phyloP scores from a whole-genome alignment of 1,140 invertebrate species.

The Hesperophylax magnus region DNA sequence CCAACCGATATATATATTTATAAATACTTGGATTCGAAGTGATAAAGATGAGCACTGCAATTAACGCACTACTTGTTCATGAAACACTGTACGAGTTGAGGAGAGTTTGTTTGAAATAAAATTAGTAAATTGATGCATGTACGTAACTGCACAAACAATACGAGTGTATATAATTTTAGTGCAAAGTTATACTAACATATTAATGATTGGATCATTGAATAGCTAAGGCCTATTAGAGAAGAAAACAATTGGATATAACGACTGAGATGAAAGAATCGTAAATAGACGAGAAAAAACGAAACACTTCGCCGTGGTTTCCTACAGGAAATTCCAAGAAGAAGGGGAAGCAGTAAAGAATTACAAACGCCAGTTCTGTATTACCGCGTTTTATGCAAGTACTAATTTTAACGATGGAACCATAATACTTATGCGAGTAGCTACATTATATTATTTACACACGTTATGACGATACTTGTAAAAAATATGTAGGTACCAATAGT shows the following conservation, averaged over 20 bases:
- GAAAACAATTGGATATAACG: conserved; percentile 13
- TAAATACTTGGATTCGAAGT: not conserved
- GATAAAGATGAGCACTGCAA: too few relatives aligned
- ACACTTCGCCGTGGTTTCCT: conserved; percentile 45
- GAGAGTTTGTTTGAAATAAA: too few relatives aligned
- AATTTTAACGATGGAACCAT: conserved; percentile 32
- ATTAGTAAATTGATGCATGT: too few relatives aligned
- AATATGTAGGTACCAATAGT: not conserved
- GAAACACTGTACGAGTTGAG: too few relatives aligned
- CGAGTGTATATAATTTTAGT: too few relatives aligned
- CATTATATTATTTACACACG: not conserved
- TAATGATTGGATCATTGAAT: too few relatives aligned
- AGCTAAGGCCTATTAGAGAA: too few relatives aligned
- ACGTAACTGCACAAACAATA: too few relatives aligned
- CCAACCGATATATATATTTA: conserved; percentile 23
- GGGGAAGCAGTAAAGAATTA: conserved; percentile 56
- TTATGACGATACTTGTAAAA: not conserved
- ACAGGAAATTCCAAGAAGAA: conserved; percentile 53
- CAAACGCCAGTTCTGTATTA: conserved; percentile 52
- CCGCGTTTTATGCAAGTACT: conserved; percentile 48
- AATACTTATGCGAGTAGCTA: conserved; percentile 25
- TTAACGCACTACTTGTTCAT: too few relatives aligned
- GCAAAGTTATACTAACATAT: too few relatives aligned
- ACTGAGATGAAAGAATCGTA: conserved; percentile 5
- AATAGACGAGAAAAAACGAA: conserved; percentile 45